Percentiles rank a stretch among this genome's conserved stretches.
These are phyloP conservation scores for Pipistrellus pygmaeus DNA, from an alignment of 2,797 vertebrate genomes.

Conservation along the genomic window DNA sequence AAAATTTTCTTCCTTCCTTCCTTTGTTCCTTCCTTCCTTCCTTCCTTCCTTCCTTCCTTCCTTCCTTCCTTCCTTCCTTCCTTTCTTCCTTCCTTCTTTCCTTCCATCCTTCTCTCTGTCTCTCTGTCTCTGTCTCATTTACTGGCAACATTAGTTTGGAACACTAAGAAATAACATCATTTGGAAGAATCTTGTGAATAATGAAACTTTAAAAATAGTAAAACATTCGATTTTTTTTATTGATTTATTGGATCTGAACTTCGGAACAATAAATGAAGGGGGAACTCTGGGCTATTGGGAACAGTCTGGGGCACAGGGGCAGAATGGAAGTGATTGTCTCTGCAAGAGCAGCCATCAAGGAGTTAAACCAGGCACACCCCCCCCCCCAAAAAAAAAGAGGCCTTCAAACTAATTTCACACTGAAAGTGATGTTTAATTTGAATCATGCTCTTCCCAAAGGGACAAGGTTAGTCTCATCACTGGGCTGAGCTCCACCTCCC, in stretches of 20 bases:
- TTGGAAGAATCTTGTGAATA: neutral
- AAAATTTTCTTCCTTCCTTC: neutral
- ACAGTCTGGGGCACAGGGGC: neutral
- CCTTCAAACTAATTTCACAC: slow-evolving; percentile 82
- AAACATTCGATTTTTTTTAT: neutral
- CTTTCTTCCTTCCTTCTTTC: neutral
- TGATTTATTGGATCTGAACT: neutral
- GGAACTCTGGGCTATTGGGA: neutral
- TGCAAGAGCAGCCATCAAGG: slow-evolving; percentile 38
- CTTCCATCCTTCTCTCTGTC: neutral
- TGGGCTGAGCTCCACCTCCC: slow-evolving; percentile 70
- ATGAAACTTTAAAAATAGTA: neutral
- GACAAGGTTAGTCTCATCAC: slow-evolving; percentile 81
- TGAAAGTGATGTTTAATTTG: slow-evolving; percentile 84
- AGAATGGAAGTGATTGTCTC: neutral
- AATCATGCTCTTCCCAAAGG: slow-evolving; percentile 78
- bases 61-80: neutral
- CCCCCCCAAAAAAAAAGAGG: neutral
- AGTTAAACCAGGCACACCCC: slow-evolving; percentile 76
- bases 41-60: neutral
- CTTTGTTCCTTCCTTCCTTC: neutral
- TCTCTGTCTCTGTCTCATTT: neutral
- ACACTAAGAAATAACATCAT: slow-evolving; percentile 36
- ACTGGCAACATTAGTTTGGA: slow-evolving; percentile 33
- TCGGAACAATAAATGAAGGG: slow-evolving; percentile 33